Base-by-base conservation (phyloP, 1,140 invertebrate genomes). In the Tetramorium alpestre region DNA sequence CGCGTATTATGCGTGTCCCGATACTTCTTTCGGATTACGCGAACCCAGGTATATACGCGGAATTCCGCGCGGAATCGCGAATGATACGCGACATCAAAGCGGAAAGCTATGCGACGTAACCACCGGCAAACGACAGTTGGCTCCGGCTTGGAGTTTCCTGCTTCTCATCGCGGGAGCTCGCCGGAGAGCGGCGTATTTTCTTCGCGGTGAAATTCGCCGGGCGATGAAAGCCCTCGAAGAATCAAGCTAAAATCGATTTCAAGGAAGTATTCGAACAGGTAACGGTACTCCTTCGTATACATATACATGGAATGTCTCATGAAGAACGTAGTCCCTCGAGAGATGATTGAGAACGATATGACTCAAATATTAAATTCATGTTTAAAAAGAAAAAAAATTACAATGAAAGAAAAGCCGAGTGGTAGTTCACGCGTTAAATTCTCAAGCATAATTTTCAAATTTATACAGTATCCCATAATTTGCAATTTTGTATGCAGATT, bases 41-140 rank as follows among this genome's bases (percentile, higher is more conserved):
- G 64, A 47, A 41, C 28, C 41, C 18, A 41, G 62, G 54, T 64
- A 64, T 58, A 77, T 58, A 69, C 65, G 64, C 51, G 77, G 86
- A 86, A 77, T 77, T 60, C 80, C 91, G 88, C 93, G 88, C 89
- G 89, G 92, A 93, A 93, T 94, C 91, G 87, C 90, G 89, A 91
- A 94, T 94, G 93, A 94, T 92, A 93, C 92, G 92, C 92, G 89
- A 86, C 88, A 89, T 93, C 90, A 93, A 92, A 91, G 88, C 92
- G 92, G 88, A 91, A 93, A 93, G 91, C 88, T 69, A 72, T 47
- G 65, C 85, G 51, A 72, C 78, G 78, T 90, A 90, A 88, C 89
- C 62, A 88, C 60, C 78, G 64, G 28, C 47, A 51, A 84, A 90
- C 84, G 89, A 90, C 90, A 88, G 77, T 78, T 91, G 89, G 80